Evolutionary conservation across 2,797 vertebrate genomes (phyloP), one percentile per base, ranked within the genome.

Genomic region (Meda fulgida): DNA sequence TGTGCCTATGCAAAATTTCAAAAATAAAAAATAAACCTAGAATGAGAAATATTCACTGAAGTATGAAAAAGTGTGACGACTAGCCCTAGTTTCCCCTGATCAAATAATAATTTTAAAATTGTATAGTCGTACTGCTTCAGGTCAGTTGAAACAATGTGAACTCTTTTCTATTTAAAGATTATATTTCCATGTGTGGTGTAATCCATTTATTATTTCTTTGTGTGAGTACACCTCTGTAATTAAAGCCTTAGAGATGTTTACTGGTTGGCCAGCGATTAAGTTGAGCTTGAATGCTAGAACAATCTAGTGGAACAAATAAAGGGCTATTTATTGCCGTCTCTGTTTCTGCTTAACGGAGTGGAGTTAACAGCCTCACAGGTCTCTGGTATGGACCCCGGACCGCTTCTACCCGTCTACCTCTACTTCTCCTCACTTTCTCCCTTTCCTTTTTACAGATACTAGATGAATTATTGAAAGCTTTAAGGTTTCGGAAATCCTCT

Each of bases 401-500:
- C 40, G 18, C 67, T 83, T 76, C 84, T 71, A 58, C 63, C 36
- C 48, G 38, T 82, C 78, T 85, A 34, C 69, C 48, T 84, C 53
- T 10, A 7, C 38, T 38, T 69, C 53, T n/a, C 55, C 38, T 21
- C 48, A 21, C n/a, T 58, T 46, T 26, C 31, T 65, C 48, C 40
- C 65, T 87, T 89, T 88, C 84, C 63, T 63, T 86, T 83, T 86
- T 76, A 87, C 85, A 87, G 84, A 88, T 85, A 83, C 76, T 80
- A 85, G 86, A 87, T 90, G 84, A 92, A 90, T 89, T 89, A 91
- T 89, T 89, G 88, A 92, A 90, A 88, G 79, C 83, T 87, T 83
- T 86, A 90, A 85, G 86, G 87, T 87, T 89, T 89, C 80, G 69
- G 89, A 90, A 89, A 92, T 88, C 89, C 86, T 87, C 87, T 86